phyloP scores from a whole-genome alignment of 2,888 invertebrate species.

The Teleiodes luculella region DNA sequence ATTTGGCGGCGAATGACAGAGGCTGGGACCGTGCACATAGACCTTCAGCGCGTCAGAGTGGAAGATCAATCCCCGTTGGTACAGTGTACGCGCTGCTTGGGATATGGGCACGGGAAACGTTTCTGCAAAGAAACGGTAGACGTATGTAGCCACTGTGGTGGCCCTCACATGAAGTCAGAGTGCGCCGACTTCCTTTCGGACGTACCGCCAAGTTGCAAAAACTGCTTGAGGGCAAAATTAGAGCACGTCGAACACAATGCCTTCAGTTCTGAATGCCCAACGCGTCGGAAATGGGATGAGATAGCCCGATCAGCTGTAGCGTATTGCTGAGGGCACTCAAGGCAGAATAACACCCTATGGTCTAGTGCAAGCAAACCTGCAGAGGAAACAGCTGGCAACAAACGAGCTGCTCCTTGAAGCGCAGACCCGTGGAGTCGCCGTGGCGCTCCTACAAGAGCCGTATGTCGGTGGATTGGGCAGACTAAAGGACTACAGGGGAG shows the following conservation, averaged over 20 bases:
- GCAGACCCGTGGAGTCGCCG: neutral
- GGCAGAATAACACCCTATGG: neutral
- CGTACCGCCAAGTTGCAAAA: slow-evolving; percentile 10
- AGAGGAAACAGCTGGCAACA: neutral
- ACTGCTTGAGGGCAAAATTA: neutral
- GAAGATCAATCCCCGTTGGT: too few relatives aligned
- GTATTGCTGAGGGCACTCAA: neutral
- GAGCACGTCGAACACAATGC: too few relatives aligned
- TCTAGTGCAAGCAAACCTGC: neutral
- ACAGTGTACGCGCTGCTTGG: too few relatives aligned
- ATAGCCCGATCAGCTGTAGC: neutral
- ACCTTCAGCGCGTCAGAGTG: neutral
- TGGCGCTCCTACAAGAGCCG: neutral
- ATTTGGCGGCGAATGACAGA: neutral
- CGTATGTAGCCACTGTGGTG: slow-evolving; percentile 13
- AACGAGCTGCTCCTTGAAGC: too few relatives aligned
- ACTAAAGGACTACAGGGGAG: neutral
- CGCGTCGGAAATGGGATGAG: too few relatives aligned
- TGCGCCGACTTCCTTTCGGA: slow-evolving; percentile 7
- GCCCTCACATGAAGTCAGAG: slow-evolving; percentile 1
- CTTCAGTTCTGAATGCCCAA: too few relatives aligned
- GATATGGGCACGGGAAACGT: too few relatives aligned
- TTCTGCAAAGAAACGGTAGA: neutral
- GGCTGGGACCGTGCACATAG: neutral
- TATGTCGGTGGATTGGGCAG: neutral